Evolutionary conservation across 2,113 vertebrate species (phyloP), one percentile per base, ranked within the genome.

Genomic region (Thomomys bottae): DNA sequence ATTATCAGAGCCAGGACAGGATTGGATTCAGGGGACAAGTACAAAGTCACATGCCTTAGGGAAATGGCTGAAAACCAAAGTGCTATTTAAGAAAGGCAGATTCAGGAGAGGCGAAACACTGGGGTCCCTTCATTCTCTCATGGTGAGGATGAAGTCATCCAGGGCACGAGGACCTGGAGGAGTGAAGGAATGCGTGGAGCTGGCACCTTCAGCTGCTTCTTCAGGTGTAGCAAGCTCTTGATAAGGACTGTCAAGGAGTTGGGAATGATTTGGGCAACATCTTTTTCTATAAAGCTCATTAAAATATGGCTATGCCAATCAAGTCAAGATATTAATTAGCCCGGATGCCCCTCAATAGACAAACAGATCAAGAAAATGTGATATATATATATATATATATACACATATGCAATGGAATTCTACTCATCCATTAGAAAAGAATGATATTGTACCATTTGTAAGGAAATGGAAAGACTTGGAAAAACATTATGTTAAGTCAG

Each of bases 11-110:
- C 45, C 72, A 75, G 68, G 21, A 87, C 63, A 63, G 87, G 71
- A 66, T 61, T 67, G 36, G 24, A 14, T 95, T 84, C 38, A 28
- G 6, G 67, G 57, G 17, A 1, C 20, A 77, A 57, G 81, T 89
- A 10, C 68, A 54, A 86, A 79, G 71, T 57, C 34, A 12, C 3
- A 21, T 32, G 49, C 57, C 28, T 66, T 57, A 80, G 49, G 36
- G 64, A 88, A 61, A 26, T 81, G 70, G 34, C 84, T 34, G 15
- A 84, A 82, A 30, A 40, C 45, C 84, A 80, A 72, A 80, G 57
- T 75, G 7, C 34, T 54, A n/a, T 70, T 95, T 81, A 42, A 67
- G 70, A 71, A 78, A 93, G 84, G 61, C 76, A 88, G 24, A 66
- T 77, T 18, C 38, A 20, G 3, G 32, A 66, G 21, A 36, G 24